A percentile compares a stretch with the other conserved stretches of the same genome.
Conservation (phyloP, 2,888 invertebrate species). For the Ceriagrion tenellum region DNA sequence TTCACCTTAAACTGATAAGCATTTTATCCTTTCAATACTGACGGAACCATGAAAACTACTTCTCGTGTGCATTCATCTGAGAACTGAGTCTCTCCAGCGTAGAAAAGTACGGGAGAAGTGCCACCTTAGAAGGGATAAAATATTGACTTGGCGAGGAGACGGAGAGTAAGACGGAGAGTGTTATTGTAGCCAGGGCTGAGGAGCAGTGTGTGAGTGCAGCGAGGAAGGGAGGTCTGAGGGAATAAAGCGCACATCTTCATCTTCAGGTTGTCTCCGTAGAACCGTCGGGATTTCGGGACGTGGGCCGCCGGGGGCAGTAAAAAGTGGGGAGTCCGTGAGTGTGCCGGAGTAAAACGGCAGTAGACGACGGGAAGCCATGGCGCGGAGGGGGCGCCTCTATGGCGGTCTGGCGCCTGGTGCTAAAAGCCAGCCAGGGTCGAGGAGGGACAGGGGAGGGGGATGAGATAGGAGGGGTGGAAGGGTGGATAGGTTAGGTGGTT, state of each 20-base stretch:
- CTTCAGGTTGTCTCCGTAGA: conserved; percentile 5
- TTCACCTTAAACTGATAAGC: too few relatives aligned
- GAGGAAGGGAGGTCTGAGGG: not conserved
- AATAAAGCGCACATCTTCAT: conserved; percentile 35
- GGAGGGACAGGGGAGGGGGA: too few relatives aligned
- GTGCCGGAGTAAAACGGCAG: not conserved
- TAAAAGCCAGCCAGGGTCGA: not conserved
- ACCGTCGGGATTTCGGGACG: conserved; percentile 22
- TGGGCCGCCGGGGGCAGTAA: not conserved
- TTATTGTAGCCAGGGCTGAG: not conserved
- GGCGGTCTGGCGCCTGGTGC: not conserved
- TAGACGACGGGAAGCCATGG: not conserved
- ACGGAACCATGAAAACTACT: too few relatives aligned
- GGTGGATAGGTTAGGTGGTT: too few relatives aligned
- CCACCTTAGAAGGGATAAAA: too few relatives aligned
- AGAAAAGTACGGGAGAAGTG: too few relatives aligned
- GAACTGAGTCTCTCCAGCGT: too few relatives aligned
- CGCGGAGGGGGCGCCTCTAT: not conserved
- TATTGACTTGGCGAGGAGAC: not conserved
- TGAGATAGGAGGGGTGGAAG: too few relatives aligned
- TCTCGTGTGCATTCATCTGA: too few relatives aligned
- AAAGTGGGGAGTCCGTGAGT: not conserved
- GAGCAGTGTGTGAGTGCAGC: not conserved
- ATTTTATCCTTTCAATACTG: too few relatives aligned
- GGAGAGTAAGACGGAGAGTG: not conserved